phyloP scores from a whole-genome alignment of 2,797 vertebrate genomes.

The Gallinago nigripennis region DNA sequence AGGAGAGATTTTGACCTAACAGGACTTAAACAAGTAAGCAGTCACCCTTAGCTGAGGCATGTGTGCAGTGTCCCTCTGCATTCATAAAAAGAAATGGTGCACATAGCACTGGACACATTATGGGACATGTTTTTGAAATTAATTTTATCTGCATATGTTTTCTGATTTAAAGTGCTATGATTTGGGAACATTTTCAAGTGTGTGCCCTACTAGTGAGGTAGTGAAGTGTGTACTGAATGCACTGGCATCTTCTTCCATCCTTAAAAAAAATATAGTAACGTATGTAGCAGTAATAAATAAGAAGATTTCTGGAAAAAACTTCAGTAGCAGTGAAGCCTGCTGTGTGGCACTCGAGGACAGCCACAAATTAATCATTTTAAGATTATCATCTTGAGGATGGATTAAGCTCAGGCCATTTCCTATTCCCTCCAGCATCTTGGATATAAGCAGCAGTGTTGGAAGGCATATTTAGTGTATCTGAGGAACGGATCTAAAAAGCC shows the following conservation, averaged over 20 bases:
- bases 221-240: not conserved
- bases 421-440: not conserved
- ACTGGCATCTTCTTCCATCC: not conserved
- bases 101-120: not conserved
- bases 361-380: not conserved
- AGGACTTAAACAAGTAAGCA: not conserved
- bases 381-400: not conserved
- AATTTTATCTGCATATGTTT: not conserved
- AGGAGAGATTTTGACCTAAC: not conserved
- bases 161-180: not conserved
- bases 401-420: constrained; percentile 21
- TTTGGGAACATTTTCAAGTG: not conserved
- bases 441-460: not conserved
- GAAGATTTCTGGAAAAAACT: not conserved
- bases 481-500: not conserved
- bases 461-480: not conserved
- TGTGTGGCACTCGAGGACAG: not conserved
- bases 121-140: not conserved
- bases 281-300: not conserved
- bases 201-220: not conserved
- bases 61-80: not conserved
- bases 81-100: not conserved
- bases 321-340: not conserved
- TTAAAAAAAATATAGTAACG: not conserved
- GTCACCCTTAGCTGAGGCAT: not conserved